Evolutionary conservation across 2,888 invertebrate species (phyloP).

Genomic region (Cheilosia variabilis): DNA sequence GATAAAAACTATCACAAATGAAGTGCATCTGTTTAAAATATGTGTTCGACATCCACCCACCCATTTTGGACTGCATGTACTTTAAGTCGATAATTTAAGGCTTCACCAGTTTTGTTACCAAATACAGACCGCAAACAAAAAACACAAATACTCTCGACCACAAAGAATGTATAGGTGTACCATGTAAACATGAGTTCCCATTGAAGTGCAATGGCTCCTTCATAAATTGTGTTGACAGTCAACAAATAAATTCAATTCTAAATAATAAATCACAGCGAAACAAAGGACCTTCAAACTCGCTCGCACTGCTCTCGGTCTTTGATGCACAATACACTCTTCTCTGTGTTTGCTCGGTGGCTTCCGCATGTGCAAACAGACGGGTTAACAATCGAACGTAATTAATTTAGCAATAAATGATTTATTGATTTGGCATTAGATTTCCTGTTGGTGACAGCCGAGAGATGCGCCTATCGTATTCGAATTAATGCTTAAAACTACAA

Average conservation of each 20-base stretch:
- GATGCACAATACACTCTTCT: conserved; percentile 24
- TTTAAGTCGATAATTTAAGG: no score
- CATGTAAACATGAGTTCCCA: neutral
- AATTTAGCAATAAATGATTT: conserved; percentile 41
- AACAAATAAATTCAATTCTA: conserved; percentile 1
- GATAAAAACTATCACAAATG: no score
- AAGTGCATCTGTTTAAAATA: no score
- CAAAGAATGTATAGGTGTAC: no score
- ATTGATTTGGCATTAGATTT: conserved; percentile 26
- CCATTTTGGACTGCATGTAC: rapidly evolving
- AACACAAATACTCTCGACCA: no score
- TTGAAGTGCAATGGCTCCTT: neutral
- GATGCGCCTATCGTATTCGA: neutral
- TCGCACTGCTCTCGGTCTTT: neutral
- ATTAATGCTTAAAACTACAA: conserved; percentile 5
- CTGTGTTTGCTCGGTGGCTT: conserved; percentile 36
- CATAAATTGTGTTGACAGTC: neutral
- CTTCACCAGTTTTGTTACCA: no score
- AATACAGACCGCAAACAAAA: no score
- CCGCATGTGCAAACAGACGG: conserved; percentile 11
- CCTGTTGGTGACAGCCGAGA: neutral
- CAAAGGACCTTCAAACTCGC: neutral
- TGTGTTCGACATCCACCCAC: no score
- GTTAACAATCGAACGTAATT: conserved; percentile 30
- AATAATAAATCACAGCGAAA: conserved; percentile 6